A percentile compares a stretch with the other conserved stretches of the same genome.
Evolutionary conservation across 2,888 invertebrate species (phyloP).

Genomic region (Coecobrya sp.): DNA sequence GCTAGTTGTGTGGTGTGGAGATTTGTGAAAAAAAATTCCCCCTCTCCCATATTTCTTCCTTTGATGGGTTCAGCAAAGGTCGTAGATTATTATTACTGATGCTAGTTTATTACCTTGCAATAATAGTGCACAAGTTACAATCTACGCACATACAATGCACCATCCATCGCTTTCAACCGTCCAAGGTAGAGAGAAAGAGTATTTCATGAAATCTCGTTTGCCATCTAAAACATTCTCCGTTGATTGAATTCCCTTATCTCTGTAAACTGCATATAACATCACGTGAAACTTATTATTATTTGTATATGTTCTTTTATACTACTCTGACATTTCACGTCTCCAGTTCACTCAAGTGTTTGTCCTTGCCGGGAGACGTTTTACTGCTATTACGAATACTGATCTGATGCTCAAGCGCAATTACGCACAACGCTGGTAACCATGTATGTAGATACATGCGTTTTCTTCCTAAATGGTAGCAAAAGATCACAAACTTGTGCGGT

Average conservation of each 20-base stretch:
- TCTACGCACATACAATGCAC: too few species aligned
- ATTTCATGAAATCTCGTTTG: too few species aligned
- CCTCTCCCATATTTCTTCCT: slow-evolving; percentile 14
- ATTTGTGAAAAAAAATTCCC: slow-evolving; percentile 48
- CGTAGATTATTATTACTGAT: slow-evolving; percentile 71
- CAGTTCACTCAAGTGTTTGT: slow-evolving; percentile 10
- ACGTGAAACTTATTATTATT: too few species aligned
- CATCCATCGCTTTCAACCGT: too few species aligned
- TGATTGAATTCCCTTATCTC: too few species aligned
- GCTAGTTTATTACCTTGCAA: slow-evolving; percentile 57
- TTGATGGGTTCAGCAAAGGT: slow-evolving; percentile 55
- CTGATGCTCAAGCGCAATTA: neutral
- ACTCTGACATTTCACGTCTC: slow-evolving; percentile 48
- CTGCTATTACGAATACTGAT: too few species aligned
- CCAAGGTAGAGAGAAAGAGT: too few species aligned
- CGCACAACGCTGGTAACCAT: neutral
- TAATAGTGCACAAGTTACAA: neutral
- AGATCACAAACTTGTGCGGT: slow-evolving; percentile 1
- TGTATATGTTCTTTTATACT: neutral
- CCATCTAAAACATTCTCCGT: too few species aligned
- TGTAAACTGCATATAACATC: too few species aligned
- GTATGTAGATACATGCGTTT: slow-evolving; percentile 18
- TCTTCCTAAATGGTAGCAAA: neutral
- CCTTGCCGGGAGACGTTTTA: slow-evolving; percentile 22
- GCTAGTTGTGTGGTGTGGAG: slow-evolving; percentile 12